These are phyloP conservation scores for Scophthalmus maximus DNA, from an alignment of 2,113 vertebrate species.

Conservation along the genomic window DNA sequence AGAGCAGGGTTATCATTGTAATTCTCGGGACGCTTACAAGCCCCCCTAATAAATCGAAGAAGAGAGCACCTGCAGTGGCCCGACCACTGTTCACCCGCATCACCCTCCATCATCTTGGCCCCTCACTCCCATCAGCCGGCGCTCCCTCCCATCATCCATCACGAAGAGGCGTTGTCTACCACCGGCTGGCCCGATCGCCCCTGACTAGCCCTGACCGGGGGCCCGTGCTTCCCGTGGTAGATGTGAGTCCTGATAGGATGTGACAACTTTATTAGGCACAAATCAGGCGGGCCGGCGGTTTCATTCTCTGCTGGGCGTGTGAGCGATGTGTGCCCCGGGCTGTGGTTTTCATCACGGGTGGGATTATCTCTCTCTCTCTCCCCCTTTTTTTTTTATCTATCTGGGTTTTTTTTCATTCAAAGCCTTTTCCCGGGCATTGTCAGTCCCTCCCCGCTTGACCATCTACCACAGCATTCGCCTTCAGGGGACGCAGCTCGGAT, in stretches of 20 bases:
- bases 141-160: conserved; percentile 69
- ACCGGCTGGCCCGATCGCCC: conserved; percentile 56
- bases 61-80: conserved; percentile 16
- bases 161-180: conserved; percentile 64
- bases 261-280: conserved; percentile 84
- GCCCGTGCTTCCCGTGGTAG: conserved; percentile 61
- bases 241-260: conserved; percentile 80
- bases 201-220: conserved; percentile 61
- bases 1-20: conserved; percentile 17
- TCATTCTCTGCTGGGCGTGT: conserved; percentile 59
- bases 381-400: conserved; percentile 41
- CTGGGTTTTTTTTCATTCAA: conserved; percentile 45
- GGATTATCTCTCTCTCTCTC: conserved; percentile 36
- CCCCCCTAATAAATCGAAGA: conserved; percentile 63
- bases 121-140: conserved; percentile 47
- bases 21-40: conserved; percentile 28
- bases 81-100: conserved; percentile 47
- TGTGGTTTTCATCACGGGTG: conserved; percentile 45
- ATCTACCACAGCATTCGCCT: conserved; percentile 32
- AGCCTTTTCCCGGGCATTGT: conserved; percentile 46
- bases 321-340: conserved; percentile 62
- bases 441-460: not conserved
- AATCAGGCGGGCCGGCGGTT: conserved; percentile 62
- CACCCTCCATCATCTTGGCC: conserved; percentile 50
- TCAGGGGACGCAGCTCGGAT: conserved; percentile 30